These are phyloP conservation scores for Periophthalmus magnuspinnatus DNA, from an alignment of 2,797 vertebrate species.

Conservation along the genomic window DNA sequence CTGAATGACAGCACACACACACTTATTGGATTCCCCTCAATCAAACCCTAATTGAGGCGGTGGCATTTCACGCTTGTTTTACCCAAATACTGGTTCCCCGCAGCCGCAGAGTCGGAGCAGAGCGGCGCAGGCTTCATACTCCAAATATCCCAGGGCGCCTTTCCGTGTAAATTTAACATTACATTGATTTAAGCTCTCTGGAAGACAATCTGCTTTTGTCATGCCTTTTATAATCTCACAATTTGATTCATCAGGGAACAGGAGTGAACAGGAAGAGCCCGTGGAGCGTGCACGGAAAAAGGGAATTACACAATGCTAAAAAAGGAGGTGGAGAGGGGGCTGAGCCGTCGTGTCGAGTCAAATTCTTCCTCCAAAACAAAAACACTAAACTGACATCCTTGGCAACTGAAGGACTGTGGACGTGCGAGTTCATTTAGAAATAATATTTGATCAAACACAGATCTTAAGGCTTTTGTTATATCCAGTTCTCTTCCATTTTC, in stretches of 20 bases:
- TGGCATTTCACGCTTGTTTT: conserved; percentile 62
- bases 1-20: conserved; percentile 44
- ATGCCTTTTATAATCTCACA: conserved; percentile 73
- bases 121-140: conserved; percentile 22
- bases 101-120: conserved; percentile 9
- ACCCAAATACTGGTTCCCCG: conserved; percentile 51
- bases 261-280: conserved; percentile 54
- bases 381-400: conserved; percentile 54
- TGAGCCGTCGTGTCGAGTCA: conserved; percentile 50
- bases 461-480: background rate
- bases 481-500: too few species aligned
- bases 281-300: conserved; percentile 46
- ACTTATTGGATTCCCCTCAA: conserved; percentile 62
- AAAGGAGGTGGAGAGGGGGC: conserved; percentile 33
- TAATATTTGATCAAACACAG: background rate
- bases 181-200: conserved; percentile 78
- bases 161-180: conserved; percentile 64
- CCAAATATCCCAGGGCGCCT: conserved; percentile 67
- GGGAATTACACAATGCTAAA: conserved; percentile 50
- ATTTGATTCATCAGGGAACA: conserved; percentile 71
- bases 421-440: background rate
- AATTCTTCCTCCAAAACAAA: conserved; percentile 48
- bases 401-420: conserved; percentile 1
- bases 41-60: conserved; percentile 70
- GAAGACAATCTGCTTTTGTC: conserved; percentile 75